These are phyloP conservation scores for Rhinolophus ferrumequinum DNA, from an alignment of 2,113 vertebrate species.

Conservation along the genomic window DNA sequence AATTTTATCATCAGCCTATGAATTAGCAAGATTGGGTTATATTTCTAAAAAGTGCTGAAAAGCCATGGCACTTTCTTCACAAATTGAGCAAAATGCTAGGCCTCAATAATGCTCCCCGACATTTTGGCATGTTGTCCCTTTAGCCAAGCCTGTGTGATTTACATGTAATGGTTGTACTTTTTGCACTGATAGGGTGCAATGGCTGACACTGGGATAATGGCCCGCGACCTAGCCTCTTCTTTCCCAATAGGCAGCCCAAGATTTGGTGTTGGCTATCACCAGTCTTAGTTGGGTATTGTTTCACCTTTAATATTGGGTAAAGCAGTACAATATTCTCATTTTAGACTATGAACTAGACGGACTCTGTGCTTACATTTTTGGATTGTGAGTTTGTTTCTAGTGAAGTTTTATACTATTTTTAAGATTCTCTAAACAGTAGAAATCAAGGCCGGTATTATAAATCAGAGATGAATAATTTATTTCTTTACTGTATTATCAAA, in stretches of 20 bases:
- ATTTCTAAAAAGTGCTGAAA: slow-evolving; percentile 44
- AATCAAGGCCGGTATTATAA: slow-evolving; percentile 34
- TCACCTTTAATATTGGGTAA: neutral
- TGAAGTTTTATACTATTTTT: neutral
- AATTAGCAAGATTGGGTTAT: slow-evolving; percentile 32
- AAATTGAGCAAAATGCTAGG: slow-evolving; percentile 28
- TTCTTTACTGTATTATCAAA: neutral
- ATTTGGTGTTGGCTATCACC: neutral
- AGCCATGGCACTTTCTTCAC: slow-evolving; percentile 6
- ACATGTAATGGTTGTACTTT: neutral
- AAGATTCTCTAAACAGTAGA: neutral
- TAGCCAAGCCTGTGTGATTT: neutral
- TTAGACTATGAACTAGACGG: neutral
- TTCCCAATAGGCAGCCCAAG: neutral
- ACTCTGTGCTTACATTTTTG: neutral
- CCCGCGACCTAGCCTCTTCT: neutral
- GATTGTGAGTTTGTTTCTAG: neutral
- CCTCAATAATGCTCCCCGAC: neutral
- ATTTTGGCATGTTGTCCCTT: neutral
- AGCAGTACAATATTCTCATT: neutral
- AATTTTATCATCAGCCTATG: slow-evolving; percentile 37
- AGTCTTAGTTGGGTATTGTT: neutral
- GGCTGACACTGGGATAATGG: neutral
- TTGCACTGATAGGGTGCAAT: neutral
- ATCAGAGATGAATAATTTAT: neutral